Percentiles rank a stretch among this genome's conserved stretches.
phyloP scores from a whole-genome alignment of 2,113 vertebrate species.

The Recurvirostra avosetta region DNA sequence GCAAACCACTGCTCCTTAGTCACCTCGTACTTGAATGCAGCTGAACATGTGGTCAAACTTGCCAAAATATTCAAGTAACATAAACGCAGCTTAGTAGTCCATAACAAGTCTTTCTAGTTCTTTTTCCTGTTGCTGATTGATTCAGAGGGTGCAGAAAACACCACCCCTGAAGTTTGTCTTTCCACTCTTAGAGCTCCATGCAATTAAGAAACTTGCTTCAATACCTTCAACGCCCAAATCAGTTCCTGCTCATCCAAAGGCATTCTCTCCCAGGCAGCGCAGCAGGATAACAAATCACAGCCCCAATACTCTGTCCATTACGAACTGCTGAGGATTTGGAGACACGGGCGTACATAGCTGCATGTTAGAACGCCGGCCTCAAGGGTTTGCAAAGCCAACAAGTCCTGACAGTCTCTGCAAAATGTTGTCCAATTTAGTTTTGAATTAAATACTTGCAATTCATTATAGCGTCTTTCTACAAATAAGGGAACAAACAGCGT shows the following conservation, averaged over 20 bases:
- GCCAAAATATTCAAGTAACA: slow-evolving; percentile 3
- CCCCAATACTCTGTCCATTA: slow-evolving; percentile 30
- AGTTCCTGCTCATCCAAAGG: slow-evolving; percentile 22
- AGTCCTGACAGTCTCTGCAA: slow-evolving; percentile 45
- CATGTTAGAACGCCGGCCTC: neutral
- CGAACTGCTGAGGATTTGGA: slow-evolving; percentile 34
- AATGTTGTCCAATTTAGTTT: slow-evolving; percentile 33
- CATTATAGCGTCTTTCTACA: neutral
- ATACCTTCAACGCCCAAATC: slow-evolving; percentile 29
- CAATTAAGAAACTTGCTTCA: slow-evolving; percentile 35
- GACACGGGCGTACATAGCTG: neutral
- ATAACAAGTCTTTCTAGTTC: slow-evolving; percentile 31
- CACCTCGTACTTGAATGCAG: slow-evolving; percentile 33
- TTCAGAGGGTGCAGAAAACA: slow-evolving; percentile 29
- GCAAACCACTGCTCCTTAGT: slow-evolving; percentile 14
- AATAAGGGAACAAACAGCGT: slow-evolving; percentile 1
- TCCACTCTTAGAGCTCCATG: slow-evolving; percentile 10
- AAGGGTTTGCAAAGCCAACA: slow-evolving; percentile 47
- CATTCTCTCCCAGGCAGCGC: slow-evolving; percentile 1
- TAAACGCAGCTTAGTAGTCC: neutral
- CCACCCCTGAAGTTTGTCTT: slow-evolving; percentile 33
- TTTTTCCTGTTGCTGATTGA: slow-evolving; percentile 41
- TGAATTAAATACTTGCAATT: slow-evolving; percentile 39
- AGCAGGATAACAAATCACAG: slow-evolving; percentile 29
- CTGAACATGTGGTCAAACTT: slow-evolving; percentile 2